Conservation (phyloP, 2,113 vertebrate genomes). For the Tyto alba region DNA sequence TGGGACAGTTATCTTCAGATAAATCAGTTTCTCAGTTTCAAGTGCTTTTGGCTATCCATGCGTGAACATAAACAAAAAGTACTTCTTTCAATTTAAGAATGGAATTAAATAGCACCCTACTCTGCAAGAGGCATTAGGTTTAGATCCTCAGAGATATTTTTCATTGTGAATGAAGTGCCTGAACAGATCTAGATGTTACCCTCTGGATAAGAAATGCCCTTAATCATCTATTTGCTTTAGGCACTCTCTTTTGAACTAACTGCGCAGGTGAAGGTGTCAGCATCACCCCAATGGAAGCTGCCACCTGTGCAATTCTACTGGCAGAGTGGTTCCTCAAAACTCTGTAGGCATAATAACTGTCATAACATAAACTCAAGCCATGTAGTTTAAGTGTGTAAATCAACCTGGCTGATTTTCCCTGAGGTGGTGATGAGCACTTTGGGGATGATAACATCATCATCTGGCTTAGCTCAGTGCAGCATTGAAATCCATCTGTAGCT, state of each 20-base stretch:
- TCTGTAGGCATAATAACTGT: not conserved
- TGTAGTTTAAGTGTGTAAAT: not conserved
- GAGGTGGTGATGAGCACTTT: not conserved
- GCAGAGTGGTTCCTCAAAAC: rapidly evolving
- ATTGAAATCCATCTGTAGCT: not conserved
- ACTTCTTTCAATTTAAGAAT: not conserved
- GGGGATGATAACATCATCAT: not conserved
- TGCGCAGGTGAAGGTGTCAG: not conserved
- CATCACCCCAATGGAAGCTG: not conserved
- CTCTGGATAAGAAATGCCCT: not conserved
- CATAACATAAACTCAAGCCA: not conserved
- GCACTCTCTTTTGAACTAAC: not conserved
- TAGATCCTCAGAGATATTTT: not conserved
- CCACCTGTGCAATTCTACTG: not conserved
- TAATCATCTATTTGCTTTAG: not conserved
- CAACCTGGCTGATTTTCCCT: not conserved
- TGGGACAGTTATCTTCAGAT: not conserved
- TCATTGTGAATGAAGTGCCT: not conserved
- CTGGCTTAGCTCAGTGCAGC: not conserved
- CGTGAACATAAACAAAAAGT: not conserved
- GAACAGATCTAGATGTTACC: not conserved
- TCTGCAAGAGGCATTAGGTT: not conserved
- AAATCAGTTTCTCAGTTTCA: not conserved
- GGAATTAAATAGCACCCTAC: not conserved
- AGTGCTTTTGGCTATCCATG: not conserved